Evolutionary conservation across 2,113 vertebrate genomes (phyloP).

Genomic region (Nyctibius bracteatus): DNA sequence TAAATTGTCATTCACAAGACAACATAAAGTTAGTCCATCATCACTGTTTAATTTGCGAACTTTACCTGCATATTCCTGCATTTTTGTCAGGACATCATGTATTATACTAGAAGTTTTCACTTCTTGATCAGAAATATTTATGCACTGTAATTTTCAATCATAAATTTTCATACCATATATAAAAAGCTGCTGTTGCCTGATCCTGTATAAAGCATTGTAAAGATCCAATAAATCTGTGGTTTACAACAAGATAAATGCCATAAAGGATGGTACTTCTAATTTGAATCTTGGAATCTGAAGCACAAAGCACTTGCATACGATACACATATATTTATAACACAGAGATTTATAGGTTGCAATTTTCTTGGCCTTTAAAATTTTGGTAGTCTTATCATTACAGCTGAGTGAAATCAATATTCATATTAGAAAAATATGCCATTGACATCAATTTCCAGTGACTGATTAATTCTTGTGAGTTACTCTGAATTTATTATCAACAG

Average conservation of each 20-base stretch:
- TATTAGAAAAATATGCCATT: neutral
- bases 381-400: neutral
- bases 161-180: neutral
- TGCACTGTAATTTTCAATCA: neutral
- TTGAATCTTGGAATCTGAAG: neutral
- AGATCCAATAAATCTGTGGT: neutral
- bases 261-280: neutral
- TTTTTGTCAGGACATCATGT: neutral
- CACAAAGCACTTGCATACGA: neutral
- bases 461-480: neutral
- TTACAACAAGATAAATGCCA: neutral
- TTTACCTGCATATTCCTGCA: neutral
- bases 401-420: neutral
- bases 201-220: neutral
- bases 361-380: neutral
- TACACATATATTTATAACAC: neutral
- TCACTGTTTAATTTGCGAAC: neutral
- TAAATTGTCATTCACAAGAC: neutral
- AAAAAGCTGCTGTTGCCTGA: neutral
- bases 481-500: neutral
- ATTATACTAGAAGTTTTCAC: neutral
- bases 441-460: neutral
- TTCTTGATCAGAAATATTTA: neutral
- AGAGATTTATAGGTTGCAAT: neutral
- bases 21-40: neutral